A percentile compares a stretch with the other conserved stretches of the same genome.
phyloP scores from a whole-genome alignment of 2,113 vertebrate species.

The Pelecanus crispus region DNA sequence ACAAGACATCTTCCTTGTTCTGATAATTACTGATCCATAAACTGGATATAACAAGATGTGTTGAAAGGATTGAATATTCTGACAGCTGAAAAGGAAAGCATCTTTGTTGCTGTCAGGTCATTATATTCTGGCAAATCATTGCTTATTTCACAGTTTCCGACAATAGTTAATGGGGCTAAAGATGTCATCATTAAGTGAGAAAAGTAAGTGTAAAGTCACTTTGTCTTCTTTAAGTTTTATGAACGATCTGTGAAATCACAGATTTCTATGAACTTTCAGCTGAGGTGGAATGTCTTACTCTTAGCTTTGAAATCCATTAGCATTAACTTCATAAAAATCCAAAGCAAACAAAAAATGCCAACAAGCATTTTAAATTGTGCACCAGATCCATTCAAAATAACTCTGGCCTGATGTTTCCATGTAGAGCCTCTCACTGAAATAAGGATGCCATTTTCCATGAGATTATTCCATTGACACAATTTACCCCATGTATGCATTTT shows the following conservation, averaged over 20 bases:
- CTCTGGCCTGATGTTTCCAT: not conserved
- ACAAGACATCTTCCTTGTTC: not conserved
- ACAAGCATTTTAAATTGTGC: not conserved
- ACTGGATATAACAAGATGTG: not conserved
- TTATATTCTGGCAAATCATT: not conserved
- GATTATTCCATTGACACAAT: not conserved
- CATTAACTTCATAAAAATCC: not conserved
- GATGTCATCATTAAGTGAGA: not conserved
- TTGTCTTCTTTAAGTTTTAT: not conserved
- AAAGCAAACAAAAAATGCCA: not conserved
- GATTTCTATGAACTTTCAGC: not conserved
- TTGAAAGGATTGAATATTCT: not conserved
- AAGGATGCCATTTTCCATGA: not conserved
- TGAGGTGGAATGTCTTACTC: not conserved
- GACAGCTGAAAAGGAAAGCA: not conserved
- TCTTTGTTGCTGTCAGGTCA: not conserved
- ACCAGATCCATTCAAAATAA: not conserved
- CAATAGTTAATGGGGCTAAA: not conserved
- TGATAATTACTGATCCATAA: not conserved
- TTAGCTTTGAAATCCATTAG: not conserved
- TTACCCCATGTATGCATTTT: not conserved
- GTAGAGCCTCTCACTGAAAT: not conserved
- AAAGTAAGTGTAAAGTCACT: not conserved
- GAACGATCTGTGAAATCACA: not conserved
- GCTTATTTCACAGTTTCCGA: not conserved